A percentile compares a stretch with the other conserved stretches of the same genome.
These are phyloP conservation scores for Chromis chromis DNA, from an alignment of 2,797 vertebrate species.

Conservation along the genomic window DNA sequence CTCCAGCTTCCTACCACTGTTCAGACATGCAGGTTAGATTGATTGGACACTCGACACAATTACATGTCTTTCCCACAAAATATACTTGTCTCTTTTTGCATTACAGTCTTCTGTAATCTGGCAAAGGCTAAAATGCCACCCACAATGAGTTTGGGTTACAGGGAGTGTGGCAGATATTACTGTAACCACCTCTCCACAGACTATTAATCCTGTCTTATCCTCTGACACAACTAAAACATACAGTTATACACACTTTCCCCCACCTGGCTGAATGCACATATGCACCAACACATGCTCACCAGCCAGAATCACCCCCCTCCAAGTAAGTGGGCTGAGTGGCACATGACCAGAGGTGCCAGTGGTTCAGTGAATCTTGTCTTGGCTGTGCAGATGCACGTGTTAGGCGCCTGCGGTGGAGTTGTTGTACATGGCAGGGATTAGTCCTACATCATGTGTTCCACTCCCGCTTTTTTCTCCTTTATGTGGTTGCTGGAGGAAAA, in stretches of 20 bases:
- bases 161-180: background rate
- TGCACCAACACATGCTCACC: constrained; percentile 23
- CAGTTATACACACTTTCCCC: constrained; percentile 12
- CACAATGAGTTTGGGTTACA: background rate
- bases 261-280: constrained; percentile 40
- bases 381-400: constrained; percentile 55
- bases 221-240: constrained; percentile 17
- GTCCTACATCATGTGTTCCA: constrained; percentile 73
- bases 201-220: constrained; percentile 4
- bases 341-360: constrained; percentile 60
- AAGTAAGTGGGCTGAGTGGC: constrained; percentile 37
- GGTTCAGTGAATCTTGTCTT: constrained; percentile 52
- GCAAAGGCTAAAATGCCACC: background rate
- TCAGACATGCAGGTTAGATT: constrained; percentile 3
- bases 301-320: constrained; percentile 5
- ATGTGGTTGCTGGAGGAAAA: constrained; percentile 71
- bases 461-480: constrained; percentile 48
- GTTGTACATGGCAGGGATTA: constrained; percentile 71
- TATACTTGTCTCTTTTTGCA: constrained; percentile 5
- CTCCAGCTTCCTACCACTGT: background rate
- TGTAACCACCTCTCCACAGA: background rate
- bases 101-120: background rate
- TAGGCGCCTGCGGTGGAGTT: constrained; percentile 61
- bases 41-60: background rate
- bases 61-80: background rate